A percentile compares a stretch with the other conserved stretches of the same genome.
phyloP scores from a whole-genome alignment of 2,888 invertebrate species.

The Synergus japonicus region DNA sequence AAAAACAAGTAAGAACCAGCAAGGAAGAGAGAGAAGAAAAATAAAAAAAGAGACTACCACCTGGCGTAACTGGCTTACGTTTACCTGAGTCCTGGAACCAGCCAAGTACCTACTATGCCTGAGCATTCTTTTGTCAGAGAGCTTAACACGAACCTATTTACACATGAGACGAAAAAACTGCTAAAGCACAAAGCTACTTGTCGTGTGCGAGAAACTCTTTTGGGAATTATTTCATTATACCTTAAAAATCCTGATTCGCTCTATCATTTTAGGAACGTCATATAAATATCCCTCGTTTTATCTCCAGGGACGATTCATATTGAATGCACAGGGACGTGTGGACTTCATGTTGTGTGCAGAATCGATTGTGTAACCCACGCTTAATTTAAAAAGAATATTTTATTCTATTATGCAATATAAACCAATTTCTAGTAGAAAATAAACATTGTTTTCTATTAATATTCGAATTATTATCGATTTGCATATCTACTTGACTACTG shows the following conservation, averaged over 20 bases:
- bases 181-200: constrained; percentile 54
- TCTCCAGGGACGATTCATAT: background rate
- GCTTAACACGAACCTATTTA: constrained; percentile 57
- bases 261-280: constrained; percentile 6
- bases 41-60: constrained; percentile 73
- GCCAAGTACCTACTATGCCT: constrained; percentile 65
- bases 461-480: too few relatives aligned
- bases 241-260: constrained; percentile 19
- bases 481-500: too few relatives aligned
- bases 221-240: constrained; percentile 49
- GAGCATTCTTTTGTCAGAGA: constrained; percentile 70
- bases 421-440: background rate
- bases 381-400: constrained; percentile 5
- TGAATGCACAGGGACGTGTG: background rate
- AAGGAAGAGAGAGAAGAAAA: constrained; percentile 53
- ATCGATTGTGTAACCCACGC: constrained; percentile 7
- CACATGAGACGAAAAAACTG: constrained; percentile 44
- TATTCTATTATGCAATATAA: background rate
- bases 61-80: constrained; percentile 75
- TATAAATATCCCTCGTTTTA: constrained; percentile 20
- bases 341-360: constrained; percentile 22
- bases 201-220: constrained; percentile 62
- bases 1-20: constrained; percentile 52
- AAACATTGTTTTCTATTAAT: too few relatives aligned
- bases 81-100: constrained; percentile 67